Evolutionary conservation across 2,113 vertebrate species (phyloP).

Genomic region (Lycaon pictus): DNA sequence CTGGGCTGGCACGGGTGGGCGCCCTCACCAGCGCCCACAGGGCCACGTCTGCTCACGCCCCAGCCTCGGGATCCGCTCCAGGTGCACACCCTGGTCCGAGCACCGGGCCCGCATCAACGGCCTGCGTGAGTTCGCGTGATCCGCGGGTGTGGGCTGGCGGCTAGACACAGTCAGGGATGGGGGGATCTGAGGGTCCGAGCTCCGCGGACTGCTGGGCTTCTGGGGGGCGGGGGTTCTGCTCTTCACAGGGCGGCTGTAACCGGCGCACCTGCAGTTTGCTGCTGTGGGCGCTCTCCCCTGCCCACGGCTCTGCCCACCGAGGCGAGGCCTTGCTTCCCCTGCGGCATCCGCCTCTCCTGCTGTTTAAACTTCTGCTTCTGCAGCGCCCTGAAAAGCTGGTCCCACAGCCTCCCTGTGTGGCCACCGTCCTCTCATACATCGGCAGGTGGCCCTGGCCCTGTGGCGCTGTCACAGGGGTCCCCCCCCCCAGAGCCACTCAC

Average conservation of each 20-base stretch:
- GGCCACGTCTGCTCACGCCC: not conserved
- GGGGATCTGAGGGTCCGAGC: not conserved
- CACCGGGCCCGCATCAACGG: not conserved
- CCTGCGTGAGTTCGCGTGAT: not conserved
- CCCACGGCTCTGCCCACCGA: too few species aligned
- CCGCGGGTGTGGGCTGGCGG: constrained; percentile 35
- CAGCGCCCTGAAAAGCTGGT: not conserved
- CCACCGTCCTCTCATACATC: not conserved
- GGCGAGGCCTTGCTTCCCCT: too few species aligned
- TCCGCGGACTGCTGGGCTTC: not conserved
- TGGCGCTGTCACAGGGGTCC: not conserved
- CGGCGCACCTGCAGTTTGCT: not conserved
- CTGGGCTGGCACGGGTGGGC: too few species aligned
- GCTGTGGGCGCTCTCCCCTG: too few species aligned
- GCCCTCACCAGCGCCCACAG: too few species aligned
- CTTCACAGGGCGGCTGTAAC: not conserved
- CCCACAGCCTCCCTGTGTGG: not conserved
- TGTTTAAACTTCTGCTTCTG: not conserved
- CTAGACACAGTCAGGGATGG: not conserved
- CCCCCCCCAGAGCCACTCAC: too few species aligned
- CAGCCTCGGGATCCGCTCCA: not conserved
- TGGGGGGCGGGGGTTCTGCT: too few species aligned
- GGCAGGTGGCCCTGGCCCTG: not conserved
- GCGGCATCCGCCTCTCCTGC: not conserved
- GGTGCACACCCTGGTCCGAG: not conserved